Evolutionary conservation across 2,888 invertebrate genomes (phyloP).

Genomic region (Caenorhabditis parvicauda): DNA sequence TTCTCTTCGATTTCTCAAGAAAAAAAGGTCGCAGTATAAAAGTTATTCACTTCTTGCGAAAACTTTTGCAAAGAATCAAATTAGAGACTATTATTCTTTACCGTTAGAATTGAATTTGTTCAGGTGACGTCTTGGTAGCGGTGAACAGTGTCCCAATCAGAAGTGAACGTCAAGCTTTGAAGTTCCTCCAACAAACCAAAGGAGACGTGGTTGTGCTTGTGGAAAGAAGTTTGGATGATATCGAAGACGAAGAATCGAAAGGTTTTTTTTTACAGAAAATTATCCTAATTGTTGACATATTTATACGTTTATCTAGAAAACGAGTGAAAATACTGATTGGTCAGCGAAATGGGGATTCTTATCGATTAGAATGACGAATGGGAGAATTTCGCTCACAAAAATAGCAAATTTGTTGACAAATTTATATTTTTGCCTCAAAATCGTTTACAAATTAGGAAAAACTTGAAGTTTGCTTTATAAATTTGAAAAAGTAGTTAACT

Average conservation of each 20-base stretch:
- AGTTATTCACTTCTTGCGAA: too few species aligned
- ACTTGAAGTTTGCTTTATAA: too few species aligned
- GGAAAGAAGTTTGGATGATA: constrained; percentile 47
- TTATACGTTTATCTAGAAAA: not conserved
- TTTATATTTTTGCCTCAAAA: too few species aligned
- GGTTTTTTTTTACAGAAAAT: constrained; percentile 9
- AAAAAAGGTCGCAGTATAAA: too few species aligned
- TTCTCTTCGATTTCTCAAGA: not conserved
- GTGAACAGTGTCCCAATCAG: constrained; percentile 57
- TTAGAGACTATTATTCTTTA: not conserved
- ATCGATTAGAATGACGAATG: not conserved
- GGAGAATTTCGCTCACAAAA: constrained; percentile 6
- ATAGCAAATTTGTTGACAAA: too few species aligned
- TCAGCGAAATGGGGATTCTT: constrained; percentile 2
- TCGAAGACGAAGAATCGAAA: constrained; percentile 41
- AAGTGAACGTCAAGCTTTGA: constrained; percentile 53
- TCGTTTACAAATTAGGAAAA: too few species aligned
- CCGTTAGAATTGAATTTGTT: constrained; percentile 9
- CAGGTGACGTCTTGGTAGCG: constrained; percentile 52
- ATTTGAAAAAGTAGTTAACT: too few species aligned
- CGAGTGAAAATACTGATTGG: not conserved
- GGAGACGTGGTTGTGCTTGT: constrained; percentile 57
- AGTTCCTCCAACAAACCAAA: constrained; percentile 48
- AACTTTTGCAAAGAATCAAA: too few species aligned
- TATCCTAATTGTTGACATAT: constrained; percentile 3